These are phyloP conservation scores for Synanthedon vespiformis DNA, from an alignment of 2,888 invertebrate genomes.

Conservation along the genomic window DNA sequence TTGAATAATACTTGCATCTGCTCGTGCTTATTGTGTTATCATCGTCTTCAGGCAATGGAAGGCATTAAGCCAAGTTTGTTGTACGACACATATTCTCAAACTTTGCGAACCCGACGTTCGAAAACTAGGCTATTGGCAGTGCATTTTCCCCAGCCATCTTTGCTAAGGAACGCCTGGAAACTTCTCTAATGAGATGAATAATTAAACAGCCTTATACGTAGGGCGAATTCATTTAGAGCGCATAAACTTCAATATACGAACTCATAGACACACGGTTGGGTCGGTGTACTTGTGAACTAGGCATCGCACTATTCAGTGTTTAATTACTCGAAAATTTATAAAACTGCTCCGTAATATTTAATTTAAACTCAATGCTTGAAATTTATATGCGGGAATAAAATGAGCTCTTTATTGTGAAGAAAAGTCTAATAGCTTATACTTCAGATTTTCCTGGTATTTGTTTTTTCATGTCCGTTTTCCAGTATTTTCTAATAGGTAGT, in stretches of 20 bases:
- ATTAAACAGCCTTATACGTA: conserved; percentile 45
- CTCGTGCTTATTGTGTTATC: neutral
- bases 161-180: conserved; percentile 51
- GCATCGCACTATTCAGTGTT: neutral
- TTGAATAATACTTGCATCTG: no score
- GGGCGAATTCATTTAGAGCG: conserved; percentile 1
- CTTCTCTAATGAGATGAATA: conserved; percentile 66
- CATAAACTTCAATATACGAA: neutral
- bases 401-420: no score
- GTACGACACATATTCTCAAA: conserved; percentile 42
- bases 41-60: neutral
- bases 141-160: conserved; percentile 30
- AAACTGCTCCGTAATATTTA: neutral
- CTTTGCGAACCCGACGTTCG: conserved; percentile 33
- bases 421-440: no score
- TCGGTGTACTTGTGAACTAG: neutral
- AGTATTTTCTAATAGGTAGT: no score
- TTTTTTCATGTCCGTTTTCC: no score
- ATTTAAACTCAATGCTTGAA: neutral
- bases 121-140: conserved; percentile 53
- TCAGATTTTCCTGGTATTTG: no score
- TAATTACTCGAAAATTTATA: neutral
- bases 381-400: neutral
- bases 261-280: neutral
- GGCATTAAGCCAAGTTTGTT: neutral